Evolutionary conservation across 2,888 invertebrate genomes (phyloP).

Genomic region (Cinara cedri): DNA sequence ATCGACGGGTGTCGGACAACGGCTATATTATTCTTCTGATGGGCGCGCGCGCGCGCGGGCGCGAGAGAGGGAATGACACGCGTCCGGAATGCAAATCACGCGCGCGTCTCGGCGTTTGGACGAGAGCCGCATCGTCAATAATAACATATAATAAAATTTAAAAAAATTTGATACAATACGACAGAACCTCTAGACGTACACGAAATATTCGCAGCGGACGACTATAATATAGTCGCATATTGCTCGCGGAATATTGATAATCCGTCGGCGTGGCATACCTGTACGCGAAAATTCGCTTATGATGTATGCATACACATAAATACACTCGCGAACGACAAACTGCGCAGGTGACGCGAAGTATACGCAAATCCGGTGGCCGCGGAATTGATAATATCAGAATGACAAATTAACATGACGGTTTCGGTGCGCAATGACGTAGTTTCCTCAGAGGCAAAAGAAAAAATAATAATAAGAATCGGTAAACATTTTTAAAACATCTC

Average conservation of each 20-base stretch:
- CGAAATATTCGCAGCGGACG: background rate
- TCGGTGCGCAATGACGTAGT: too few species aligned
- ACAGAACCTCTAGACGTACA: background rate
- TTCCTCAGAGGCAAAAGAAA: too few species aligned
- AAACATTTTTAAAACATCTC: too few species aligned
- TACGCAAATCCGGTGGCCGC: too few species aligned
- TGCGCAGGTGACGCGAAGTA: too few species aligned
- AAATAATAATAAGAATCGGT: too few species aligned
- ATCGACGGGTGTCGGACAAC: background rate
- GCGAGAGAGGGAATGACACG: background rate
- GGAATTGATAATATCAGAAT: too few species aligned
- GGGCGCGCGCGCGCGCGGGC: background rate
- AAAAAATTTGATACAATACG: background rate
- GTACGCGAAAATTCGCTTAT: conserved; percentile 14
- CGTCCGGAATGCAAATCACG: conserved; percentile 43
- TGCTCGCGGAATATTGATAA: conserved; percentile 40
- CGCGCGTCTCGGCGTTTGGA: background rate
- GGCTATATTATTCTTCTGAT: background rate
- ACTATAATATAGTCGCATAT: conserved; percentile 4
- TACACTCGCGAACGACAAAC: too few species aligned
- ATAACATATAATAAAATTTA: background rate
- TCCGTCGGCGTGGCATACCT: background rate
- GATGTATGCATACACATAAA: too few species aligned
- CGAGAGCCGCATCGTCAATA: conserved; percentile 25
- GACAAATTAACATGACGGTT: too few species aligned